Base-by-base conservation (phyloP, 2,888 invertebrate species). In the Epirrhoe alternata region DNA sequence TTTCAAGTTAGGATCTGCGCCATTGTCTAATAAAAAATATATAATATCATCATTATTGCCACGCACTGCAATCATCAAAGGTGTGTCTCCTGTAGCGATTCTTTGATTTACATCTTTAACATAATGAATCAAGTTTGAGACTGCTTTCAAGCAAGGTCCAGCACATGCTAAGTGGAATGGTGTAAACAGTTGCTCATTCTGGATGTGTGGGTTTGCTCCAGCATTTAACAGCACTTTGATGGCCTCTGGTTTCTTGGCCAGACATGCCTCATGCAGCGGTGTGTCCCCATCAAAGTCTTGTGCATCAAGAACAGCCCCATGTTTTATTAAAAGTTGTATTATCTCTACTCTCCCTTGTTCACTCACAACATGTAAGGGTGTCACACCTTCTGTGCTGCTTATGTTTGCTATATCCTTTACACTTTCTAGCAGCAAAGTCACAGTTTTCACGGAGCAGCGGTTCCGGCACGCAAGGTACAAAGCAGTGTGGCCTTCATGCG, bases 251-350 rank as follows among this genome's bases (percentile, higher is more conserved):
- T 89, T 81, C 14, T 73, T 77, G 17, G 77, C 78, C 56, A 89
- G 70, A 31, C 89, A 88, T 16, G 93, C 90, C 75, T 93, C 91
- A 76, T 93, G 94, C 59, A 94, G 74, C 6, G 94, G 90, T 38
- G 93, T 92, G 56, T 94, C 93, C 14, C 93, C 92, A 78, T 94
- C 93, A 81, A 89, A 92, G 72, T 94, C 94, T 74, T 89, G 89
- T 5, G 88, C 86, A 77, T 93, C 81, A 62, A 92, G 75, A 16
- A 86, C 81, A 10, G 93, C 92, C 31, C 89, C 90, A 79, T 90
- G 84, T 12, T 90, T 79, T 67, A 94, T 74, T 42, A 94, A 77
- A 17, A 92, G 67, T 61, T 92, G 86, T 16, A 90, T 85, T 17
- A 88, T 77, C 53, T 90, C 87, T 42, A 85, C 72, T 71, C 86